A percentile compares a stretch with the other conserved stretches of the same genome.
phyloP scores from a whole-genome alignment of 2,113 vertebrate species.

The Tetrax tetrax region DNA sequence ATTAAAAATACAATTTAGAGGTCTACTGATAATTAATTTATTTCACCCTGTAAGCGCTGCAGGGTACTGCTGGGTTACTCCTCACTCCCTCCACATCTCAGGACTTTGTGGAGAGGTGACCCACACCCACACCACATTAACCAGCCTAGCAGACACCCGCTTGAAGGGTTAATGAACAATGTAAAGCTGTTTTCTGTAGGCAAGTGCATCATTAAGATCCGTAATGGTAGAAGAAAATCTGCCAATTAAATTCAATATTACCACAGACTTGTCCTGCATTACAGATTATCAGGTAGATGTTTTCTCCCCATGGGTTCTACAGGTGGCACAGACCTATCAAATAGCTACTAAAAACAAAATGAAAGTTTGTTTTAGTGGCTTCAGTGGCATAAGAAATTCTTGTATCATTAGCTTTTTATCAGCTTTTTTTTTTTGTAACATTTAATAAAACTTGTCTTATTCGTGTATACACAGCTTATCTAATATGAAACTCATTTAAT shows the following conservation, averaged over 20 bases:
- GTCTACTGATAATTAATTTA: neutral
- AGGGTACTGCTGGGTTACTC: neutral
- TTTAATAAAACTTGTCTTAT: conserved; percentile 5
- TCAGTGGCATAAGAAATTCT: neutral
- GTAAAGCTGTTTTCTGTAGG: neutral
- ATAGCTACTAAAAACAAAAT: neutral
- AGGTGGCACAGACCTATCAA: neutral
- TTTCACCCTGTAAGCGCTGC: neutral
- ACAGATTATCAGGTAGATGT: neutral
- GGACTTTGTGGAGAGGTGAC: neutral
- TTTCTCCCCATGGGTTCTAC: neutral
- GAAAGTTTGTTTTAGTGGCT: neutral
- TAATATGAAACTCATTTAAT: conserved; percentile 39
- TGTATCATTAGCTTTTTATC: neutral
- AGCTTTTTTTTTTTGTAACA: neutral
- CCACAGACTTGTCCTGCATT: neutral
- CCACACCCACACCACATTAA: rapidly evolving
- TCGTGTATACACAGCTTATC: neutral
- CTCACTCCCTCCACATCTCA: neutral
- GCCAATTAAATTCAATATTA: neutral
- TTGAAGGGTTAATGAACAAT: neutral
- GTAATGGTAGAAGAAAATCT: neutral
- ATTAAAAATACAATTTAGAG: neutral
- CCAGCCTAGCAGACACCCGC: neutral
- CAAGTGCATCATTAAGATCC: neutral